phyloP scores from a whole-genome alignment of 2,113 vertebrate genomes.

The western clawed frog (Xenopus tropicalis) region UCB_Xtro_10.0 CM004444.2:122452001-122452500 shows the following conservation, averaged over 20 bases:
- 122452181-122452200: slow-evolving; percentile 20
- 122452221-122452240: slow-evolving; percentile 36
- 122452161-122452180: slow-evolving; percentile 16
- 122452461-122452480: no score
- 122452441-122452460: no score
- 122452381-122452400: neutral
- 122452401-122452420: neutral
- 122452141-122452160: slow-evolving; percentile 16
- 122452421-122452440: neutral
- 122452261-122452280: slow-evolving; percentile 12
- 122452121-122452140: slow-evolving; percentile 24
- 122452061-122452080: slow-evolving; percentile 1
- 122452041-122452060: neutral
- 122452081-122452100: slow-evolving; percentile 1
- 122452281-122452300: slow-evolving; percentile 6
- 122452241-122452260: neutral
- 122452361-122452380: neutral
- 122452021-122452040: slow-evolving; percentile 2
- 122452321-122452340: neutral
- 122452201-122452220: slow-evolving; percentile 31
- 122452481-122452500: no score
- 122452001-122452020: neutral
- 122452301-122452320: slow-evolving; percentile 8
- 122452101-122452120: slow-evolving; percentile 4
- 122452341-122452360: neutral